Percentiles rank a stretch among this genome's conserved stretches.
Conservation (phyloP, 1,140 invertebrate species). For the Paralvinella palmiformis region DNA sequence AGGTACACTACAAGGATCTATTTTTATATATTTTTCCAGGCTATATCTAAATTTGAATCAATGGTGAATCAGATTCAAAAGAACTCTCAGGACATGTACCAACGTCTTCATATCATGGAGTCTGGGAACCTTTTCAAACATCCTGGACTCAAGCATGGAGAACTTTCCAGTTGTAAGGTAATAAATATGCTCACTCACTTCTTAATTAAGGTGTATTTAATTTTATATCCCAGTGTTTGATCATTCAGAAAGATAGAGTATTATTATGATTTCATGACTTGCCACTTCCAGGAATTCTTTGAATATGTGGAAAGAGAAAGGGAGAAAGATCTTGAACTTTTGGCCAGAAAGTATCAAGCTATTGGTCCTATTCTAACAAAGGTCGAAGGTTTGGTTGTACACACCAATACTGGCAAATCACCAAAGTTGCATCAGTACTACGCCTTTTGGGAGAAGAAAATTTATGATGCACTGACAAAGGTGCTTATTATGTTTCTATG, state of each 20-base stretch:
- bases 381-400: slow-evolving; percentile 62
- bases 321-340: slow-evolving; percentile 58
- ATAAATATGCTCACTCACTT: background rate
- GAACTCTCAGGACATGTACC: slow-evolving; percentile 64
- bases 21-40: slow-evolving; percentile 27
- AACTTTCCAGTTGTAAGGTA: slow-evolving; percentile 43
- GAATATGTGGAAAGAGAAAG: slow-evolving; percentile 62
- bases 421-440: slow-evolving; percentile 51
- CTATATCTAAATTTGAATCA: slow-evolving; percentile 56
- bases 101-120: slow-evolving; percentile 42
- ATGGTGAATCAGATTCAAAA: slow-evolving; percentile 68
- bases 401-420: slow-evolving; percentile 49
- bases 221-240: background rate
- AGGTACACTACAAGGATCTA: too few species aligned
- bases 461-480: slow-evolving; percentile 49
- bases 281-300: slow-evolving; percentile 59
- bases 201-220: background rate
- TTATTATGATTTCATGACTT: background rate
- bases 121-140: slow-evolving; percentile 45
- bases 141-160: slow-evolving; percentile 38
- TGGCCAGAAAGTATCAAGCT: slow-evolving; percentile 65
- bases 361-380: slow-evolving; percentile 73
- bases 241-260: background rate
- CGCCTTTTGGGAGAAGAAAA: slow-evolving; percentile 50
- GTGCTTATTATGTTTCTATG: too few species aligned